Evolutionary conservation across 2,113 vertebrate species (phyloP).

Genomic region (Cnemophilus loriae): DNA sequence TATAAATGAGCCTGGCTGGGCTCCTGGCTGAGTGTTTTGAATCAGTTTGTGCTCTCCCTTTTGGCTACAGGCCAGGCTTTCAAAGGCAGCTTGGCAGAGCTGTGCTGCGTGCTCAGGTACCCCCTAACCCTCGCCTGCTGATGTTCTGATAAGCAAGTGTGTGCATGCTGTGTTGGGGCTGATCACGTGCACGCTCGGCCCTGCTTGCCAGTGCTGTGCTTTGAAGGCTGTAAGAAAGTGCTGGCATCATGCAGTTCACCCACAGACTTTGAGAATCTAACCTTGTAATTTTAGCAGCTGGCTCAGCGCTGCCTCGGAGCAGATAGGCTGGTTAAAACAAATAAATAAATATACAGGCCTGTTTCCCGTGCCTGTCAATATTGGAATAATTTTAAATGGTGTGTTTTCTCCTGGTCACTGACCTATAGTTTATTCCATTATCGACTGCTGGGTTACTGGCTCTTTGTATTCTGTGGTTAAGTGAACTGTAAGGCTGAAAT

Average conservation of each 20-base stretch:
- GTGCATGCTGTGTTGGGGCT: neutral
- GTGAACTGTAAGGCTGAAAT: constrained; percentile 40
- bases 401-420: constrained; percentile 56
- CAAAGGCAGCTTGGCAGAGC: neutral
- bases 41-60: neutral
- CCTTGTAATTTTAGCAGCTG: constrained; percentile 40
- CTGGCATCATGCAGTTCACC: neutral
- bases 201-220: neutral
- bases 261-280: neutral
- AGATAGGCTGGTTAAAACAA: constrained; percentile 24
- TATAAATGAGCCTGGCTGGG: constrained; percentile 8
- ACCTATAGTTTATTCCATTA: constrained; percentile 64
- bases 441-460: constrained; percentile 50
- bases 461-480: constrained; percentile 24
- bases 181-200: fast-evolving
- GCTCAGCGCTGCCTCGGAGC: neutral
- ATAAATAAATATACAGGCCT: neutral
- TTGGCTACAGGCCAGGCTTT: neutral
- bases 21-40: neutral
- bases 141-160: neutral
- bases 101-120: neutral
- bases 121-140: neutral
- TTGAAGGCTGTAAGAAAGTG: neutral
- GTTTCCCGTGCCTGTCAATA: constrained; percentile 29
- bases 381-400: constrained; percentile 54